Base-by-base conservation (phyloP, 2,797 vertebrate species). In the Cygnus olor region DNA sequence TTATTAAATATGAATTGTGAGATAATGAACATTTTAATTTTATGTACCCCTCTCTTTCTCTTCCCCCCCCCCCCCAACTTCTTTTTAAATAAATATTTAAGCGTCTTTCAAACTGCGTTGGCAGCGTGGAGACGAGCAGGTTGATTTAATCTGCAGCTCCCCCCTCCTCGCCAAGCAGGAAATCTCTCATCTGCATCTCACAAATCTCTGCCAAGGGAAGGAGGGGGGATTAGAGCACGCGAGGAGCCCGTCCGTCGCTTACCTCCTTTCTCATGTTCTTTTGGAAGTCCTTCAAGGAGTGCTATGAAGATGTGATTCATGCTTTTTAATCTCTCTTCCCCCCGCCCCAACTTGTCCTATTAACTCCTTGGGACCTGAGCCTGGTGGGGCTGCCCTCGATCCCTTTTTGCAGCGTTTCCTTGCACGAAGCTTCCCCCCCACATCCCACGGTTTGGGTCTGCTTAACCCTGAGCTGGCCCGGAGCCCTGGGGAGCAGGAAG, bases 31-130 rank as follows among this genome's bases (percentile, higher is more conserved):
- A 18, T 73, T 91, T 95, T 84, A 89, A 96, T 93, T 92, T 77
- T 28, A 8, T n/a, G 73, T 38, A 66, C 76, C 20, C 42, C 81
- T 28, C 56, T 32, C 61, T 51, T 22, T 28, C 69, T 53, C 4
- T 25, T 25, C 5, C 13, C 12, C 18, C 18, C 44, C 44, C 14
- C 14, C 1, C 4, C 32, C 14, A 24, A 2, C 27, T 40, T 34
- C 34, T 54, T 91, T 76, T 79, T 30, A 88, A 90, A 95, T 96
- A 81, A 95, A 94, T 81, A 93, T 90, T 95, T 73, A 80, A 95
- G 87, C 63, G 4, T 69, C 87, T 88, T 73, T 56, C 34, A 84
- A 69, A 76, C 32, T 6, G 79, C 2, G 7, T 63, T 6, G 69
- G 86, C 56, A 90, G 74, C 2, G 79, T 1, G 0, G 74, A 79